Percentiles rank a stretch among this genome's conserved stretches.
Evolutionary conservation across 2,797 vertebrate genomes (phyloP).

Genomic region (Alauda arvensis): DNA sequence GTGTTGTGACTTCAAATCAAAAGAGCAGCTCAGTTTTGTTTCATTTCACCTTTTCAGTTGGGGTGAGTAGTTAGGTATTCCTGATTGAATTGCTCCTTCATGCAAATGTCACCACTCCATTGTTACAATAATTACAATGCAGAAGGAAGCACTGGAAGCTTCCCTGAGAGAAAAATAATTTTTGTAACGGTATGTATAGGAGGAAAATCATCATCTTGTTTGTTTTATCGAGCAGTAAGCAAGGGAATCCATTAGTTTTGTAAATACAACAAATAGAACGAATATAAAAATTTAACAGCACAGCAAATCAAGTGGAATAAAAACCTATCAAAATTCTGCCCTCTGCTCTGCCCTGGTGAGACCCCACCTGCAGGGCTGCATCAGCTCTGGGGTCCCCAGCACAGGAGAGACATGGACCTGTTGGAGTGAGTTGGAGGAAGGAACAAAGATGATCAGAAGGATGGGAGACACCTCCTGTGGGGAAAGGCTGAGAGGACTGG

Average conservation of each 20-base stretch:
- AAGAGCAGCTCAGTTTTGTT: background rate
- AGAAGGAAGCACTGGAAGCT: background rate
- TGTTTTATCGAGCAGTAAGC: background rate
- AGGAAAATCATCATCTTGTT: background rate
- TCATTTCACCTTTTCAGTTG: background rate
- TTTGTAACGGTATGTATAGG: background rate
- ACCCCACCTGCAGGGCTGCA: background rate
- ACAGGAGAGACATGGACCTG: background rate
- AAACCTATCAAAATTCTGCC: background rate
- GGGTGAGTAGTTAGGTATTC: background rate
- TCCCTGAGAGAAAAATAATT: background rate
- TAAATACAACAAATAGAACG: background rate
- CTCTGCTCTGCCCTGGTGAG: background rate
- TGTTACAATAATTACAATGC: background rate
- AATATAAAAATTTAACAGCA: background rate
- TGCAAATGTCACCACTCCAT: background rate
- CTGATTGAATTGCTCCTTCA: background rate
- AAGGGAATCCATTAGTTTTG: background rate
- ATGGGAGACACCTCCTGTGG: background rate
- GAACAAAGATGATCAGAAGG: background rate
- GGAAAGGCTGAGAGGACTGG: background rate
- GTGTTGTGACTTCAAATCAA: background rate
- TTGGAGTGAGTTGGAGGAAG: fast-evolving
- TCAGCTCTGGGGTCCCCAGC: background rate
- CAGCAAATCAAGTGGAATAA: background rate